Evolutionary conservation across 2,797 vertebrate genomes (phyloP), one percentile per base, ranked within the genome.

Genomic region (Pseudopleuronectes americanus): DNA sequence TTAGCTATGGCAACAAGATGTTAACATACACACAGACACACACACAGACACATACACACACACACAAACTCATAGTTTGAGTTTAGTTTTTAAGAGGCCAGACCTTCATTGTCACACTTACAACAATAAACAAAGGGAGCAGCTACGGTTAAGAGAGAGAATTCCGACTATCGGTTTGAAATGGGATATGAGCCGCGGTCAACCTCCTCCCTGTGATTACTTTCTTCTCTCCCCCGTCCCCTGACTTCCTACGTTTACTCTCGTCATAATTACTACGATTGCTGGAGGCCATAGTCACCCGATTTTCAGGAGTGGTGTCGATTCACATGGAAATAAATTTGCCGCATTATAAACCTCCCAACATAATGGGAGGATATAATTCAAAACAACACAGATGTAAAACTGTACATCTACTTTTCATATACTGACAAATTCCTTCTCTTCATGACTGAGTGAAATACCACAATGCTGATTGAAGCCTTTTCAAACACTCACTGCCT

Each of bases 1-100:
- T 79, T 57, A 81, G 84, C 82, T 83, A 60, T 87, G 86, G 85
- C 79, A 89, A 87, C 86, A 86, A 59, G 77, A 83, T 76, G 62
- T 72, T 54, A 31, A 63, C 74, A 71, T 84, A 75, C 53, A 49
- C 6, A 71, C 36, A 38, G 10, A 38, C 36, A 38, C 36, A 38
- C 36, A 53, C 36, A 26, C 36, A 28, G 43, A 41, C 23, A 21
- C 28, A 28, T n/a, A 43, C 41, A 45, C 19, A 17, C 13, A 14
- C 13, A 17, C 16, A 14, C 16, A 45, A 0, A 45, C 43, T 5
- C 17, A 17, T 8, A 8, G 43, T 47, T 16, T 6, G 17, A 47
- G 5, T 19, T 47, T 19, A n/a, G 17, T 19, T 16, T 47, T 43
- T 24, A 14, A 5, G 3, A 16, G 41, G 41, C 16, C 3, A 43